These are phyloP conservation scores for Scaptomyza montana DNA, from an alignment of 1,140 invertebrate species.

Conservation along the genomic window DNA sequence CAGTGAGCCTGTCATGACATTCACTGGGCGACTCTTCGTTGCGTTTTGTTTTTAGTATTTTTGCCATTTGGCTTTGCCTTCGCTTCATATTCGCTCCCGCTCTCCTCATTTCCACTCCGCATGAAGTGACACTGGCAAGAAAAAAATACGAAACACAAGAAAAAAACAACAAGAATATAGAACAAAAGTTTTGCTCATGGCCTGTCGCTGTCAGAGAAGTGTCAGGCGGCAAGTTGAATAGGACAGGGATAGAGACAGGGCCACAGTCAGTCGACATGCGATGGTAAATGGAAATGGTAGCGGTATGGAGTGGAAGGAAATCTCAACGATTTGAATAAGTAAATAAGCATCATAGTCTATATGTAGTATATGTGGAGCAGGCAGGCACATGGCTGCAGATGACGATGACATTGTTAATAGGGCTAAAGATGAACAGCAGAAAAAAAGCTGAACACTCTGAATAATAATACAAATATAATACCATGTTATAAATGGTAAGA, in stretches of 20 bases:
- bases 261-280: slow-evolving; percentile 39
- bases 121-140: slow-evolving; percentile 42
- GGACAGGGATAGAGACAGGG: slow-evolving; percentile 49
- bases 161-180: slow-evolving; percentile 48
- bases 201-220: slow-evolving; percentile 80
- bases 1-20: slow-evolving; percentile 81
- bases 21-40: slow-evolving; percentile 57
- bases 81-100: slow-evolving; percentile 43
- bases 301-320: slow-evolving; percentile 19
- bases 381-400: slow-evolving; percentile 59
- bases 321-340: slow-evolving; percentile 79
- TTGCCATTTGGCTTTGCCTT: slow-evolving; percentile 50
- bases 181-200: slow-evolving; percentile 79
- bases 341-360: slow-evolving; percentile 63
- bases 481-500: slow-evolving; percentile 1
- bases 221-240: slow-evolving; percentile 81
- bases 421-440: slow-evolving; percentile 52
- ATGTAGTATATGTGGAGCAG: slow-evolving; percentile 12
- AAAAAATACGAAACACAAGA: neutral
- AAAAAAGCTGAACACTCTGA: neutral
- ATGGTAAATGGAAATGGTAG: slow-evolving; percentile 40
- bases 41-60: slow-evolving; percentile 63
- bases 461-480: slow-evolving; percentile 21
- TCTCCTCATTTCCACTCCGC: slow-evolving; percentile 1
- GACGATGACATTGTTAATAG: slow-evolving; percentile 74